Percentiles rank a stretch among this genome's conserved stretches.
Conservation (phyloP, 2,113 vertebrate genomes). For the Phyllostomus hastatus region DNA sequence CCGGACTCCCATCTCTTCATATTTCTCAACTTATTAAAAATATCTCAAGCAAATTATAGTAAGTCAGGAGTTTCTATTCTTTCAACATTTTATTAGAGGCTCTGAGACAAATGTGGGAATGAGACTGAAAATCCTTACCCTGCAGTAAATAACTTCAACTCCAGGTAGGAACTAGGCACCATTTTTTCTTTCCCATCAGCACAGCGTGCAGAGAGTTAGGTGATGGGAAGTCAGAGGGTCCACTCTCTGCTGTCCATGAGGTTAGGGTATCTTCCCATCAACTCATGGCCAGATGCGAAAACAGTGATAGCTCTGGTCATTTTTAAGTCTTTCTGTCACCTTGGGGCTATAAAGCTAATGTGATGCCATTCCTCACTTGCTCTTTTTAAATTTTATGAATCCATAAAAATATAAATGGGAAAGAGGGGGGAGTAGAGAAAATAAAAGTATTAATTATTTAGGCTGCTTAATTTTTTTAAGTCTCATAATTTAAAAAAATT, state of each 20-base stretch:
- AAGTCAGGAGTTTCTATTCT: background rate
- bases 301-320: background rate
- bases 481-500: too few relatives aligned
- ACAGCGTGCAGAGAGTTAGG: background rate
- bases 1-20: background rate
- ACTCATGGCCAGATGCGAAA: background rate
- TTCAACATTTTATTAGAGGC: background rate
- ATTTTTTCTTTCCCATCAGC: background rate
- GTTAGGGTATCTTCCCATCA: background rate
- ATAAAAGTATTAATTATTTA: background rate
- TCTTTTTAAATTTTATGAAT: background rate
- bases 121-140: background rate
- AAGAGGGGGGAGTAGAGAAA: background rate
- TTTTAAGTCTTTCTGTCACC: background rate
- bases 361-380: background rate
- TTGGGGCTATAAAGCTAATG: background rate
- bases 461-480: background rate
- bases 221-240: background rate
- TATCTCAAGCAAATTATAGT: background rate
- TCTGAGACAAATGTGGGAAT: background rate
- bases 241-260: fast-evolving
- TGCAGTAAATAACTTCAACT: background rate
- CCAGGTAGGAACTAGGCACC: background rate
- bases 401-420: background rate
- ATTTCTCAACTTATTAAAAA: background rate